Evolutionary conservation across 2,888 invertebrate species (phyloP).

Genomic region (Autographa pulchrina): DNA sequence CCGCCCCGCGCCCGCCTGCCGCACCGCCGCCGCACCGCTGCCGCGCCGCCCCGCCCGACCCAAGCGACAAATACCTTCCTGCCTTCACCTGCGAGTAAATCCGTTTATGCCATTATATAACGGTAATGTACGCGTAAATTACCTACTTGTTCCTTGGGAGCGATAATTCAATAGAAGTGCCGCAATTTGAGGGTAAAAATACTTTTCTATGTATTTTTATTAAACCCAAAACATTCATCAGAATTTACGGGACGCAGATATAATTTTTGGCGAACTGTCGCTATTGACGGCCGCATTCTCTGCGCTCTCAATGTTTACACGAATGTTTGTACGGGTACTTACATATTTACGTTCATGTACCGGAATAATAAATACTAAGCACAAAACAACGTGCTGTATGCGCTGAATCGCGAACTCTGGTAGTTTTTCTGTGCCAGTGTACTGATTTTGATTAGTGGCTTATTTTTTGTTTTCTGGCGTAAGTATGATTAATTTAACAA

Average conservation of each 20-base stretch:
- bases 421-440: too few relatives aligned
- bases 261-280: slow-evolving; percentile 29
- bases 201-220: slow-evolving; percentile 38
- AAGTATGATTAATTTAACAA: too few relatives aligned
- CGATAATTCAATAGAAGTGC: slow-evolving; percentile 57
- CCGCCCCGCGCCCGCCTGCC: slow-evolving; percentile 60
- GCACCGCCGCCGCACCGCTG: slow-evolving; percentile 21
- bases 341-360: slow-evolving; percentile 49
- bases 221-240: slow-evolving; percentile 39
- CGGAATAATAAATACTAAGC: slow-evolving; percentile 67
- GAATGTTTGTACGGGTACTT: slow-evolving; percentile 55
- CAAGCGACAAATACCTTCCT: slow-evolving; percentile 63
- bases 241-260: slow-evolving; percentile 18
- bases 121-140: slow-evolving; percentile 64
- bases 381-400: slow-evolving; percentile 56
- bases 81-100: slow-evolving; percentile 65
- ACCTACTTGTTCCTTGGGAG: slow-evolving; percentile 60
- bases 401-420: slow-evolving; percentile 44
- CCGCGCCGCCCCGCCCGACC: slow-evolving; percentile 32
- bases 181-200: slow-evolving; percentile 45
- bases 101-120: slow-evolving; percentile 63
- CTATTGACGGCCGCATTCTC: slow-evolving; percentile 29
- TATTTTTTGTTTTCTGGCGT: too few relatives aligned
- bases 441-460: too few relatives aligned
- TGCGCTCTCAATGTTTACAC: slow-evolving; percentile 29